These are phyloP conservation scores for Patiria miniata DNA, from an alignment of 35 echinoderm and acorn worm species.

Conservation along the genomic window DNA sequence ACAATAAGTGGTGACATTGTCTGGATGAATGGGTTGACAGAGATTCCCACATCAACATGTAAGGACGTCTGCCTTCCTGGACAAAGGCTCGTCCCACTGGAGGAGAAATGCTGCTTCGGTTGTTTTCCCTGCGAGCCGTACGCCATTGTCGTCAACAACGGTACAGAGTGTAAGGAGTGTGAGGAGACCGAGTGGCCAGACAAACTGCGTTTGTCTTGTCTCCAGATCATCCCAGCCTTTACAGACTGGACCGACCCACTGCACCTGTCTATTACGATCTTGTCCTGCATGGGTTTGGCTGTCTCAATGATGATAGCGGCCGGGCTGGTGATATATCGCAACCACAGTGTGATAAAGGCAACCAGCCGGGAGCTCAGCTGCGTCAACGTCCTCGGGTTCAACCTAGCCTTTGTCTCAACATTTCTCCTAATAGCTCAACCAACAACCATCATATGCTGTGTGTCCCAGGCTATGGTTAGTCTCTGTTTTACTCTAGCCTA, in stretches of 20 bases:
- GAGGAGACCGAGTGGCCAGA: conserved; percentile 15
- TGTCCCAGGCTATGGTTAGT: neutral
- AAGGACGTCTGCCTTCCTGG: conserved; percentile 6
- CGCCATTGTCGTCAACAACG: conserved; percentile 7
- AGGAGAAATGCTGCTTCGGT: conserved; percentile 32
- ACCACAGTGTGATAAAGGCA: conserved; percentile 16
- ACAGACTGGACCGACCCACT: neutral
- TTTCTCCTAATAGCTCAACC: conserved; percentile 15
- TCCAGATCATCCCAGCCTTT: neutral
- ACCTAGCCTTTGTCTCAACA: neutral
- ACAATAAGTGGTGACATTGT: neutral
- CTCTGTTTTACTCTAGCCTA: conserved; percentile 7
- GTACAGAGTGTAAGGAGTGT: conserved; percentile 31
- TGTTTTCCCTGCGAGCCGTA: neutral
- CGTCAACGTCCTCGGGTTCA: conserved; percentile 1
- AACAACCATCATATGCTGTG: neutral
- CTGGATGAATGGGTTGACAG: neutral
- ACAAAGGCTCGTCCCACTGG: neutral
- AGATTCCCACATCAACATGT: neutral
- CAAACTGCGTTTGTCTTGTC: neutral
- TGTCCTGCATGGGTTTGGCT: neutral
- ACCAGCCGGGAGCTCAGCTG: conserved; percentile 33
- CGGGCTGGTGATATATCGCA: neutral
- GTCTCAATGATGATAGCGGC: neutral
- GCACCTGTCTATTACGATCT: neutral